Base-by-base conservation (phyloP, 2,797 vertebrate species). In the Protonibea diacanthus region DNA sequence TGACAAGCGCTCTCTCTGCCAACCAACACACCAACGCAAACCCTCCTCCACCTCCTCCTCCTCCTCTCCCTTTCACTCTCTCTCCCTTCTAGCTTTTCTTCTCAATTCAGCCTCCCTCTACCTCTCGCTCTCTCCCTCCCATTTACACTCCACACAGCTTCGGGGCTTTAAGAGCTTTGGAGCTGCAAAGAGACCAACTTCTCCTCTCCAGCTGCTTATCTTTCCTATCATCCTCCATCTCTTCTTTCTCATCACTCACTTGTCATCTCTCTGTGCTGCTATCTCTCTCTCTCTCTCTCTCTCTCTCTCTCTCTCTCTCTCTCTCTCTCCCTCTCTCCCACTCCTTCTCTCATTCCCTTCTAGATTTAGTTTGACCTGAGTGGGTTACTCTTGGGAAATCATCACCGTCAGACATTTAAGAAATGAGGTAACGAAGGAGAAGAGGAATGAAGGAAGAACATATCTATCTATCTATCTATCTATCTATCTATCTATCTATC, bases 11-110 rank as follows among this genome's bases (percentile, higher is more conserved):
- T 85, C 89, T 83, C 86, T 88, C 85, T 92, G 91, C 89, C 93
- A 92, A 90, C 91, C 91, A 87, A 85, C 85, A 93, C 92, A 93
- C 93, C 91, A 89, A 93, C 92, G 91, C 93, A 92, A 87, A 91
- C 78, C 87, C 86, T 90, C 89, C 91, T 86, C 86, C 82, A 65
- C 80, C 84, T 76, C 81, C 78, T 77, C 81, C 78, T 76, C 81
- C 44, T 60, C 61, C 52, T 33, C 44, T 57, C 69, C 13, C 57
- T 56, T 49, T 55, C 55, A 29, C 71, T 78, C 74, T 73, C 81
- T 87, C 78, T 81, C 79, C 68, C 60, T 78, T 62, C 74, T 56
- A 64, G 70, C 73, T 83, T 81, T 80, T 74, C 72, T 53, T 53
- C 78, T 76, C 55, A 27, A 72, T 84, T 80, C 81, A 78, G 74